These are phyloP conservation scores for Gambelia wislizenii DNA, from an alignment of 2,797 vertebrate species.

Conservation along the genomic window DNA sequence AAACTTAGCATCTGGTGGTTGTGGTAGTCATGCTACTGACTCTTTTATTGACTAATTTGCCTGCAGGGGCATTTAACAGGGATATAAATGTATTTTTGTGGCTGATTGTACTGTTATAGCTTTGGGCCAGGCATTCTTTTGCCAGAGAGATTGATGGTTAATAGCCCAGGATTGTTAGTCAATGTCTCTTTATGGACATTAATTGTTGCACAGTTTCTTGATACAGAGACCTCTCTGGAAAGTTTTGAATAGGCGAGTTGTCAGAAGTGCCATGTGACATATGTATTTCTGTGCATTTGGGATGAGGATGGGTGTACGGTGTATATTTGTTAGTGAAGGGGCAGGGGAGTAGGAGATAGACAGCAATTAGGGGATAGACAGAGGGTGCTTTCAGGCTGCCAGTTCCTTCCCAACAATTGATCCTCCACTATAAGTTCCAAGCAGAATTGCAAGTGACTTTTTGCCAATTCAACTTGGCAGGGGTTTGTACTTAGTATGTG, in stretches of 20 bases:
- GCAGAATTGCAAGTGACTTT: not conserved
- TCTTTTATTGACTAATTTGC: slow-evolving; percentile 5
- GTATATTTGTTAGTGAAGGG: no score
- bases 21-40: not conserved
- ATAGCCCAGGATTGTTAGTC: not conserved
- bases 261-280: not conserved
- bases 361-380: not conserved
- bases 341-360: not conserved
- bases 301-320: not conserved
- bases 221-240: not conserved
- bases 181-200: not conserved
- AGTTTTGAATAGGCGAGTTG: not conserved
- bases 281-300: not conserved
- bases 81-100: not conserved
- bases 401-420: not conserved
- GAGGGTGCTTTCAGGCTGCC: not conserved
- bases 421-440: not conserved
- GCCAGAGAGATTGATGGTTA: not conserved
- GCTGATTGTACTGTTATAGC: not conserved
- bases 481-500: not conserved
- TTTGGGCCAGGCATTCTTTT: not conserved
- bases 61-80: not conserved
- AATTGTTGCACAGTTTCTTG: not conserved
- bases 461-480: not conserved
- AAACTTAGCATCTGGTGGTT: not conserved